phyloP scores from a whole-genome alignment of 1,140 invertebrate genomes.

The Drosophila arawakana region DNA sequence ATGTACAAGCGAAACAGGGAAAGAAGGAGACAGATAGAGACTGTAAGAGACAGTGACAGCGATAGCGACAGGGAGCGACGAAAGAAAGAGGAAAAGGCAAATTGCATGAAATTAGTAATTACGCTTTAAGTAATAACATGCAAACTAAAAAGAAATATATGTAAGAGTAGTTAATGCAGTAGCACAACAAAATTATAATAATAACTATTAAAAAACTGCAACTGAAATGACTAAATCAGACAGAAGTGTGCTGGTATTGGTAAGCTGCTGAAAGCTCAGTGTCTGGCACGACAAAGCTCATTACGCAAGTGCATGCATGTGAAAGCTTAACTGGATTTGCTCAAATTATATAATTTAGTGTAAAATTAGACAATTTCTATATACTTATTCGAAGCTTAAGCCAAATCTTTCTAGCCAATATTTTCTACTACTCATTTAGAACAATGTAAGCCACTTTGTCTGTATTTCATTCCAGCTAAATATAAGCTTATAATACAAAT shows the following conservation, averaged over 20 bases:
- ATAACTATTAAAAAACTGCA: neutral
- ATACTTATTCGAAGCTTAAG: too few relatives aligned
- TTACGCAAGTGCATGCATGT: neutral
- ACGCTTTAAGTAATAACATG: conserved; percentile 61
- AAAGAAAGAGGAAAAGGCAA: conserved; percentile 35
- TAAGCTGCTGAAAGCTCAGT: conserved; percentile 2
- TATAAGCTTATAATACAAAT: too few relatives aligned
- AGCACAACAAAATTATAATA: neutral
- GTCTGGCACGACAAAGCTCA: neutral
- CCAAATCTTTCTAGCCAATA: too few relatives aligned
- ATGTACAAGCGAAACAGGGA: neutral
- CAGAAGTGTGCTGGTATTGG: neutral
- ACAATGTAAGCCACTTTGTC: too few relatives aligned
- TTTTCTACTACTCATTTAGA: too few relatives aligned
- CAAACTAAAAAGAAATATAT: conserved; percentile 36
- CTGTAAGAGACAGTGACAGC: neutral
- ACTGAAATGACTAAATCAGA: neutral
- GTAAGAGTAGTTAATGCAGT: conserved; percentile 41
- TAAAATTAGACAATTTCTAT: too few relatives aligned
- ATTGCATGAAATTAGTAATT: conserved; percentile 74
- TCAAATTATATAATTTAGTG: neutral
- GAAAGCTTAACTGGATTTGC: neutral
- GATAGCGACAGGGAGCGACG: neutral
- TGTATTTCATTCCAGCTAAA: too few relatives aligned
- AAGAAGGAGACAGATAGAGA: conserved; percentile 18